Percentiles rank a stretch among this genome's conserved stretches.
Conservation (phyloP, 2,113 vertebrate species). For the Erythrocercus mccallii region DNA sequence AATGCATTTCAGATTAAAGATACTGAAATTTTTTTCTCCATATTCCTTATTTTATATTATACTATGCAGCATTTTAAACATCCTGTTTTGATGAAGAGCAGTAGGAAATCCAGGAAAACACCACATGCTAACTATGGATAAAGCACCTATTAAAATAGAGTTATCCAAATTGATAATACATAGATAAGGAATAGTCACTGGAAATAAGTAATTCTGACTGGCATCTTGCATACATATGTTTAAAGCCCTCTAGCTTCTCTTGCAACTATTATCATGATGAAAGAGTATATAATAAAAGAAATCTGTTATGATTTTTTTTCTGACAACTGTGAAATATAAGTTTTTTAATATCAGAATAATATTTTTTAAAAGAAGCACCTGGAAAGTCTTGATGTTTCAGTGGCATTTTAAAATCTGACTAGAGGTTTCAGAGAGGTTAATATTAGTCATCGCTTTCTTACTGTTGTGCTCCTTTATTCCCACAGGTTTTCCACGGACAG, state of each 20-base stretch:
- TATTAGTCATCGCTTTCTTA: background rate
- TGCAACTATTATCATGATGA: conserved; percentile 52
- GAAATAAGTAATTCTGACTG: conserved; percentile 54
- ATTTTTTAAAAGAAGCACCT: background rate
- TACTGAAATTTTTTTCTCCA: background rate
- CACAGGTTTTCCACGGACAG: conserved; percentile 9
- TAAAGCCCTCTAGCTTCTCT: conserved; percentile 26
- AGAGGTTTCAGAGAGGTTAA: conserved; percentile 7
- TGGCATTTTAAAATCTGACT: background rate
- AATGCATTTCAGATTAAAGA: background rate
- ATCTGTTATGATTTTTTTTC: background rate
- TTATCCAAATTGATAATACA: conserved; percentile 52
- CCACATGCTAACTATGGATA: conserved; percentile 22
- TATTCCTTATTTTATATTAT: background rate
- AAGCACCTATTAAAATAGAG: conserved; percentile 33
- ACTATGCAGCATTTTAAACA: background rate
- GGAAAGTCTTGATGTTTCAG: background rate
- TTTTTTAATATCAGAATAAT: conserved; percentile 1
- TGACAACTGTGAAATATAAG: background rate
- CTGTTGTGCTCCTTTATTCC: background rate
- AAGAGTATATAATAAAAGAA: conserved; percentile 55
- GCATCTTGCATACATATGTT: conserved; percentile 11
- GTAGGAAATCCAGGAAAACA: background rate
- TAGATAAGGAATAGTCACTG: conserved; percentile 20
- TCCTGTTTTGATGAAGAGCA: background rate